Conservation (phyloP, 2,113 vertebrate species). For the Ptilorrhoa leucosticta region DNA sequence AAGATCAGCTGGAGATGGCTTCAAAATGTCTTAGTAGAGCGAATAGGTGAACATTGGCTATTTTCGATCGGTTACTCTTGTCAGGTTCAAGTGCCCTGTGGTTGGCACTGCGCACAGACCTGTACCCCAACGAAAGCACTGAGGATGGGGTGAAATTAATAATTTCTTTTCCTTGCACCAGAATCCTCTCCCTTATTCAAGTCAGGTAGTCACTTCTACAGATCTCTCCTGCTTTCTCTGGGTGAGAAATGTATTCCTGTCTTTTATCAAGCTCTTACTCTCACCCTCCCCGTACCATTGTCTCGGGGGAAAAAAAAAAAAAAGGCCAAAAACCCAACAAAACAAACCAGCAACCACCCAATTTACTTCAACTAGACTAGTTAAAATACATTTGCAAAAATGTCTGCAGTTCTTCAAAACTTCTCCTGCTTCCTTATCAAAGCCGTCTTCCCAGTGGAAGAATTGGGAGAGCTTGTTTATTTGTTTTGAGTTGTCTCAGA, state of each 20-base stretch:
- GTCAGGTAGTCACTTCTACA: background rate
- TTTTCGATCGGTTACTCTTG: background rate
- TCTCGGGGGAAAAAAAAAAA: rapidly evolving
- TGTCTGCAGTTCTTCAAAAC: background rate
- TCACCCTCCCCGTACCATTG: background rate
- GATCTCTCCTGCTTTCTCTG: background rate
- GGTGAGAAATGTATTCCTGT: background rate
- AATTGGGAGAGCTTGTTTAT: background rate
- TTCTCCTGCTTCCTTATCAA: background rate
- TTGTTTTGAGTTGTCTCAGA: constrained; percentile 24
- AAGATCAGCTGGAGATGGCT: background rate
- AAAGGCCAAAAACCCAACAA: too few species aligned
- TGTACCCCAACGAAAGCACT: background rate
- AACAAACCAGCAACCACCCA: background rate
- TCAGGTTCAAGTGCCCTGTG: background rate
- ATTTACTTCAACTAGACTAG: background rate
- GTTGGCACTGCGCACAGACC: background rate
- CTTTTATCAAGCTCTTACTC: background rate
- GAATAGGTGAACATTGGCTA: background rate
- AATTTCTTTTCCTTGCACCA: background rate
- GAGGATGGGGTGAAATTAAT: background rate
- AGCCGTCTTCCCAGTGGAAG: background rate
- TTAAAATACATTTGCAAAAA: background rate
- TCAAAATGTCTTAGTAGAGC: background rate
- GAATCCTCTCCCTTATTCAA: background rate